These are phyloP conservation scores for Thripadectes ignobilis DNA, from an alignment of 2,797 vertebrate genomes.

Conservation along the genomic window DNA sequence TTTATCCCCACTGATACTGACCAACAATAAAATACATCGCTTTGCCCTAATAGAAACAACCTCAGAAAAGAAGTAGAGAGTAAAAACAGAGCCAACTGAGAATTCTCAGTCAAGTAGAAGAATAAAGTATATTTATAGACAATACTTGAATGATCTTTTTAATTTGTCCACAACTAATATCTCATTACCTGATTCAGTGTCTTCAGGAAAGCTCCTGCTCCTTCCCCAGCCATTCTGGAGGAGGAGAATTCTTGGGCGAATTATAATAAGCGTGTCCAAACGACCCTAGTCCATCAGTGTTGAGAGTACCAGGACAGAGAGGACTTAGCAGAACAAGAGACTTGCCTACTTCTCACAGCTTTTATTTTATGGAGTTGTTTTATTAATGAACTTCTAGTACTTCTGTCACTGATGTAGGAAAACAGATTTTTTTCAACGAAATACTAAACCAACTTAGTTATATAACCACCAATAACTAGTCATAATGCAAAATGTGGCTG, in stretches of 20 bases:
- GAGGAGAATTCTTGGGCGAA: background rate
- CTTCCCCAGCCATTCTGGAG: background rate
- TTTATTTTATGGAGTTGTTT: background rate
- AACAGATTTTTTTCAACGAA: background rate
- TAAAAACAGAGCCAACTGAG: background rate
- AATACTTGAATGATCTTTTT: background rate
- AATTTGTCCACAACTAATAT: background rate
- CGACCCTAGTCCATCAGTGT: background rate
- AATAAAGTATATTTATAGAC: background rate
- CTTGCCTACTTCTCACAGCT: background rate
- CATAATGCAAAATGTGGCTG: background rate
- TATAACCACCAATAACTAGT: background rate
- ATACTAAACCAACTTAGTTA: background rate
- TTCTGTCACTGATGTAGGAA: background rate
- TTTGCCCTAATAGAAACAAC: background rate
- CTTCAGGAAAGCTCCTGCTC: background rate
- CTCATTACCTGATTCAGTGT: background rate
- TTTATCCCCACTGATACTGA: background rate
- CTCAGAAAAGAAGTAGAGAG: background rate
- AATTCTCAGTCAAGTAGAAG: background rate
- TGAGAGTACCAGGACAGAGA: background rate
- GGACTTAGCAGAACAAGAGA: background rate
- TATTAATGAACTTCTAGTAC: background rate
- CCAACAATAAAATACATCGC: background rate
- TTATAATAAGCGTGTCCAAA: background rate